Base-by-base conservation (phyloP, 2,888 invertebrate species). In the Eretmocerus hayati region DNA sequence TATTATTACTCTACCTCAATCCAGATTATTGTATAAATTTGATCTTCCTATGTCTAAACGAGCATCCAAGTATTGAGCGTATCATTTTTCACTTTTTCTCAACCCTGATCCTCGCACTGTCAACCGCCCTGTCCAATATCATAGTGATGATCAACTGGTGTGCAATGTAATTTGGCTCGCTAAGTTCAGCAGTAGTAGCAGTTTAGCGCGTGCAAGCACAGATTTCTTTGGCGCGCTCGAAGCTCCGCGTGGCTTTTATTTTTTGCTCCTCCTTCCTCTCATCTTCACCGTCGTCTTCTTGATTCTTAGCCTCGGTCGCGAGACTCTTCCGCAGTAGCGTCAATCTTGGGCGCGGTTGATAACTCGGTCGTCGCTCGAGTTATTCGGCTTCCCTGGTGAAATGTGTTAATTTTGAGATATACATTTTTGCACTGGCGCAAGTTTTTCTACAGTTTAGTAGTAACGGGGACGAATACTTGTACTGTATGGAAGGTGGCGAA, bases 241-340 rank as follows among this genome's bases (percentile, higher is more conserved):
- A 31, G 32, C 20, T 20, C 30, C 21, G 40, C 37, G 40, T 44
- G 30, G 36, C 35, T 44, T 36, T 45, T 49, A 49, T 48, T 48
- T 46, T 50, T 35, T 49, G 35, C 51, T 51, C 53, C 55, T 52
- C 45, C 50, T 42, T 22, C 47, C 37, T 32, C 21, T 32, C 43
- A 5, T 39, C 35, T 22, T 21, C 21, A 42, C 18, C n/a, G 1
- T n/a, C 47, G 20, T 16, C 6, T 21, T 38, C 38, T 9, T 32
- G 16, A n/a, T n/a, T 13, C 32, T 32, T 32, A 32, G 20, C 41
- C 37, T 31, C 19, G 20, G 36, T 15, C 23, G 37, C 26, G 13
- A 35, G 44, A 19, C 33, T 21, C 39, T 40, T 26, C 18, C 40
- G 45, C 43, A 33, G 37, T 38, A 20, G 18, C 33, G 23, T 40